Evolutionary conservation across 2,797 vertebrate species (phyloP), one percentile per base, ranked within the genome.

Genomic region (Myripristis murdjan): DNA sequence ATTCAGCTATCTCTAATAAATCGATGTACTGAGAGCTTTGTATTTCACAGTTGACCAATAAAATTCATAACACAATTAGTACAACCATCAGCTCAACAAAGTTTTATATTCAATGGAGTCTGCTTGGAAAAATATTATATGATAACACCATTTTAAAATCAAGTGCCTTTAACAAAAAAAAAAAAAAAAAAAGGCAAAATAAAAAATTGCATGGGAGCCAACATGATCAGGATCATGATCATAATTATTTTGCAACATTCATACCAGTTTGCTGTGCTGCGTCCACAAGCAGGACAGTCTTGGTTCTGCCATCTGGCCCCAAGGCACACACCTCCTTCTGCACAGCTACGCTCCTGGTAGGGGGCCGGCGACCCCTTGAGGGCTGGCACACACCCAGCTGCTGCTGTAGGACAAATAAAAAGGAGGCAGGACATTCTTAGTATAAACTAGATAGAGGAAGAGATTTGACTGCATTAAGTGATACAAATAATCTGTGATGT

Each of bases 251-350:
- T 4, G 0, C 11, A 6, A n/a, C 22, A 47, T 67, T 67, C 60
- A 76, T 77, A 92, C 92, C 92, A 0, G 91, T 92, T 77, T 93
- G 92, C 74, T 93, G 92, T 16, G 97, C 97, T 14, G 98, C 98
- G 76, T 99, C 98, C 80, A 99, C 97, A 80, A 99, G 91, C 80
- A 98, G 93, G 73, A 99, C 95, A 1, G 96, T 97, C 92, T 96
- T 98, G 59, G 95, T 95, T 80, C 96, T 94, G 53, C 92, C 95
- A 84, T 98, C 97, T n/a, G 96, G 97, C 48, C 96, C 97, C 16
- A 96, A 86, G 23, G 96, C 95, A 77, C 94, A 95, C n/a, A 96
- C 96, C 89, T 99, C 98, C 87, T 99, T 99, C 84, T 99, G 98
- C 68, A 96, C 95, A 11, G 97, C 97, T 0, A 98, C 95, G 64